Conservation (phyloP, 1,140 invertebrate genomes). For the Trichoplusia ni region DNA sequence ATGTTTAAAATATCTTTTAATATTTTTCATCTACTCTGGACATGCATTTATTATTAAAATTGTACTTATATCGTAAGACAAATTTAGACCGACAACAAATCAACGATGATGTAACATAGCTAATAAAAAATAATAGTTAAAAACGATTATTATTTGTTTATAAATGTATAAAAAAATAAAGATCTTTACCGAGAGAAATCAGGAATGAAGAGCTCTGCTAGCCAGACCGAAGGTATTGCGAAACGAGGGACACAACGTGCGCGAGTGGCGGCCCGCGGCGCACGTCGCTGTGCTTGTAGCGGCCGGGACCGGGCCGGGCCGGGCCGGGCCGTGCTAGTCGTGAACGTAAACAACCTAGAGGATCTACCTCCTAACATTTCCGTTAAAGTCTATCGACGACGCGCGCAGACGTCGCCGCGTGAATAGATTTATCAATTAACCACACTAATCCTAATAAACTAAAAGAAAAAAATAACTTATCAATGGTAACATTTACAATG, state of each 20-base stretch:
- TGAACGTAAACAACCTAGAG: constrained; percentile 54
- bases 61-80: constrained; percentile 74
- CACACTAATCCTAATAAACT: constrained; percentile 50
- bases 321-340: not conserved
- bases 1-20: constrained; percentile 72
- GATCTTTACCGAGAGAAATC: constrained; percentile 71
- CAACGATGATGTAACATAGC: constrained; percentile 49
- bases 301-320: not conserved
- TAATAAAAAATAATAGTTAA: constrained; percentile 49
- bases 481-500: constrained; percentile 81
- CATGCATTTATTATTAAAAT: constrained; percentile 70
- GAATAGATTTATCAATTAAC: constrained; percentile 22
- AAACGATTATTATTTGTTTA: constrained; percentile 44
- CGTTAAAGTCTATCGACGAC: not conserved
- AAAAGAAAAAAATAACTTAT: constrained; percentile 73
- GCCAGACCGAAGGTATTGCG: constrained; percentile 18
- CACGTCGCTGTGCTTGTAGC: not conserved
- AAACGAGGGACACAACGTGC: not conserved
- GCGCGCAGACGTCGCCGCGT: not conserved
- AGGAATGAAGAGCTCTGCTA: constrained; percentile 68
- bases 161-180: constrained; percentile 81
- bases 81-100: constrained; percentile 72
- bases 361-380: constrained; percentile 39
- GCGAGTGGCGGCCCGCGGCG: not conserved
- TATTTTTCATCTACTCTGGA: constrained; percentile 66